Base-by-base conservation (phyloP, 2,113 vertebrate genomes). In the Grallaria varia region DNA sequence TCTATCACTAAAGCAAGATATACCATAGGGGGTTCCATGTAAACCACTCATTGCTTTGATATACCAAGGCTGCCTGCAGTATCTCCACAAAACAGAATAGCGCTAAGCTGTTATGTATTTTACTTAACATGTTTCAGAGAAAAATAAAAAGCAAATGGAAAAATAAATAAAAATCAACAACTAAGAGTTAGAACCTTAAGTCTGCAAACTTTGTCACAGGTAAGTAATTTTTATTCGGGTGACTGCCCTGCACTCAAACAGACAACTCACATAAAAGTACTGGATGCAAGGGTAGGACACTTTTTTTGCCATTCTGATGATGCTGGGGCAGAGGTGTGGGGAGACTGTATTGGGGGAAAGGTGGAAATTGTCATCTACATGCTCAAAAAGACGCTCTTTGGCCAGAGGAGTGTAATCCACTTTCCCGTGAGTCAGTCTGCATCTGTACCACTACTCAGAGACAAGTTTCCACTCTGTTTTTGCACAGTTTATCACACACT, bases 1-100 rank as follows among this genome's bases (percentile, higher is more conserved):
- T 47, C 21, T 52, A 40, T 62, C 76, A 62, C 89, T 73, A 91
- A 91, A 94, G 64, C 35, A 55, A 91, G 87, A 58, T 52, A 60
- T 52, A 71, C 68, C 66, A 84, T 6, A 81, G 56, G 33, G 68
- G 63, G 50, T 42, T 59, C 81, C 47, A 78, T 16, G 52, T 35
- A 64, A 86, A 49, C 53, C 80, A 72, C 21, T 79, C 10, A 1
- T 42, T 68, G 47, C 84, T 95, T 52, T 75, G 63, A 71, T 89
- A 55, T 1, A 67, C 21, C 59, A 74, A 71, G 31, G 67, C 37
- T 6, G 2, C 35, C 60, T 0, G 0, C 56, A 92, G 30, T 44
- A 95, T 15, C n/a, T 15, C 37, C 62, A 50, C 12, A 79, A 84
- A 94, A 86, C 1, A 4, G n/a, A 60, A 23, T 0, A 73, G 19